phyloP scores from a whole-genome alignment of 2,888 invertebrate species.

The Tridacna gigas region DNA sequence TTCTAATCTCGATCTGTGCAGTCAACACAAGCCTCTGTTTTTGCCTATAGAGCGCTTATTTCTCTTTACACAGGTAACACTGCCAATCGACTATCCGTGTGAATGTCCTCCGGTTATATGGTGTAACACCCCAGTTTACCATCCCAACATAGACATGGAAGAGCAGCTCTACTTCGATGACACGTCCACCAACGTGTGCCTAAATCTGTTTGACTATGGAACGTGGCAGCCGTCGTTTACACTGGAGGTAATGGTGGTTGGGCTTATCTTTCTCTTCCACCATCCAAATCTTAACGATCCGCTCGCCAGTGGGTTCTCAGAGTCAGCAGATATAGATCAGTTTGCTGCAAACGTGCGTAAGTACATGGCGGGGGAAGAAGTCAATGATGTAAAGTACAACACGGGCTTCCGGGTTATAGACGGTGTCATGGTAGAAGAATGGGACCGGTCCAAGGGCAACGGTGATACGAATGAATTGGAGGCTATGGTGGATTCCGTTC shows the following conservation, averaged over 20 bases:
- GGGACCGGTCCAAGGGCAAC: neutral
- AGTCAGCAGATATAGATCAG: slow-evolving; percentile 1
- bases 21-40: no score
- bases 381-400: slow-evolving; percentile 32
- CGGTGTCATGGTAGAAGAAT: slow-evolving; percentile 12
- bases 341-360: slow-evolving; percentile 39
- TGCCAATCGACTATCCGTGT: slow-evolving; percentile 15
- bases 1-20: no score
- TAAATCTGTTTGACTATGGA: slow-evolving; percentile 49
- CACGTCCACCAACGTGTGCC: slow-evolving; percentile 43
- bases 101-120: slow-evolving; percentile 31
- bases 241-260: slow-evolving; percentile 41
- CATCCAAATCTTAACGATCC: slow-evolving; percentile 47
- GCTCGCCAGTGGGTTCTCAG: slow-evolving; percentile 34
- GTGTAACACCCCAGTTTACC: slow-evolving; percentile 53
- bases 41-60: no score
- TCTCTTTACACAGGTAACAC: neutral
- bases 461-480: no score
- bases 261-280: slow-evolving; percentile 43
- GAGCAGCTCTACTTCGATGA: slow-evolving; percentile 7
- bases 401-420: slow-evolving; percentile 32
- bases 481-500: no score
- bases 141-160: slow-evolving; percentile 55
- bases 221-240: slow-evolving; percentile 35
- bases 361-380: slow-evolving; percentile 48